These are phyloP conservation scores for Clamator glandarius DNA, from an alignment of 2,797 vertebrate species.

Conservation along the genomic window DNA sequence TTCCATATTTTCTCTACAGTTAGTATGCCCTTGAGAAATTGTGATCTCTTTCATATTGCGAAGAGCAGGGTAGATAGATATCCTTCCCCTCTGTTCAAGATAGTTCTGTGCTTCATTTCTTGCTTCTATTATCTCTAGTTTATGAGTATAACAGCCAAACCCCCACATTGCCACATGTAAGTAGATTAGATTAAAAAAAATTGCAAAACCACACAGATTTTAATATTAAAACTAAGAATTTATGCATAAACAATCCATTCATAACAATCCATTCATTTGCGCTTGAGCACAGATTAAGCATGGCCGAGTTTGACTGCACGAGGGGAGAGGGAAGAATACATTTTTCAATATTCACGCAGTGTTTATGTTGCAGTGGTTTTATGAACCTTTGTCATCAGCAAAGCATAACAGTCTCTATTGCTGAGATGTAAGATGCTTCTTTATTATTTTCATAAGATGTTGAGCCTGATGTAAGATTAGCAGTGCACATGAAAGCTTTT, in stretches of 20 bases:
- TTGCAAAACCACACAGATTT: background rate
- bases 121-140: background rate
- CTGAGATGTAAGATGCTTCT: background rate
- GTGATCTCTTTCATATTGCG: background rate
- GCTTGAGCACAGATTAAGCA: background rate
- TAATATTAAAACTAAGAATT: background rate
- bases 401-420: background rate
- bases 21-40: background rate
- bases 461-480: background rate
- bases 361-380: background rate
- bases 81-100: background rate
- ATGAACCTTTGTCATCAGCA: background rate
- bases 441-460: background rate
- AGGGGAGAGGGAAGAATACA: background rate
- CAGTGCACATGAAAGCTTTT: background rate
- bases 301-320: background rate
- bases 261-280: background rate
- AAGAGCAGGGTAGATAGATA: background rate
- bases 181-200: background rate
- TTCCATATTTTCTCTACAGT: background rate
- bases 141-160: background rate
- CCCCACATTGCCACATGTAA: accelerated
- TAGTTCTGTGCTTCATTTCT: background rate
- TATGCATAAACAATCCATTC: background rate
- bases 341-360: background rate